A percentile compares a stretch with the other conserved stretches of the same genome.
These are phyloP conservation scores for Temnothorax curvispinosus DNA, from an alignment of 1,140 invertebrate species.

Conservation along the genomic window DNA sequence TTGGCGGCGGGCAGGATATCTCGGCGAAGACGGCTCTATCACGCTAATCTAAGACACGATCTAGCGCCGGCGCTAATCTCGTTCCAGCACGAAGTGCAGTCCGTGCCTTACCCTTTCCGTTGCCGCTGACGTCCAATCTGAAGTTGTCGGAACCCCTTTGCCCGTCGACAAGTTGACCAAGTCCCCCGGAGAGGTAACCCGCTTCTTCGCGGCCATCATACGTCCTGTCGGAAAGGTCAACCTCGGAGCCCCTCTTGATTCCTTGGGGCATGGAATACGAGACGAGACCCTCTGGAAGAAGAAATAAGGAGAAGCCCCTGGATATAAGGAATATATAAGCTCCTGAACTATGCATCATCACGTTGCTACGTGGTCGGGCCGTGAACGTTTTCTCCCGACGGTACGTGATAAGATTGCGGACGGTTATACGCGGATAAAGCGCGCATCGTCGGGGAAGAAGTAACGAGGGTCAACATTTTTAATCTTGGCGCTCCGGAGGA, in stretches of 20 bases:
- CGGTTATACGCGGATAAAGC: constrained; percentile 12
- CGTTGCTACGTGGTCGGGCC: constrained; percentile 32
- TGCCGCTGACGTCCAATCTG: constrained; percentile 89
- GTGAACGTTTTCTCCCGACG: constrained; percentile 49
- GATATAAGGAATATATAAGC: constrained; percentile 55
- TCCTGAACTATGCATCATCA: constrained; percentile 66
- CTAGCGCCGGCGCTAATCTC: constrained; percentile 65
- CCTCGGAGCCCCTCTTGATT: constrained; percentile 89
- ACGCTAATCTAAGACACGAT: constrained; percentile 72
- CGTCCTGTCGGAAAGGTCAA: constrained; percentile 91
- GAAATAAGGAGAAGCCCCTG: constrained; percentile 8
- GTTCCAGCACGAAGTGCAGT: constrained; percentile 58
- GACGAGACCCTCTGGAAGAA: constrained; percentile 89
- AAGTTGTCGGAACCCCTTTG: constrained; percentile 93
- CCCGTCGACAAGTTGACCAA: constrained; percentile 97
- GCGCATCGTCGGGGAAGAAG: constrained; percentile 3
- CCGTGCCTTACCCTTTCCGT: constrained; percentile 90
- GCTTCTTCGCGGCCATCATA: constrained; percentile 92
- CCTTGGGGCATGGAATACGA: constrained; percentile 94
- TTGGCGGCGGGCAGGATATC: background rate
- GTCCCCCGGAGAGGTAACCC: constrained; percentile 90
- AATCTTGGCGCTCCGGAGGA: constrained; percentile 12
- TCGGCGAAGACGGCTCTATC: constrained; percentile 64
- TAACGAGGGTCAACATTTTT: constrained; percentile 59
- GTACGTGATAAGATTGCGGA: constrained; percentile 69